Conservation (phyloP, 2,888 invertebrate genomes). For the Crioceris asparagi region DNA sequence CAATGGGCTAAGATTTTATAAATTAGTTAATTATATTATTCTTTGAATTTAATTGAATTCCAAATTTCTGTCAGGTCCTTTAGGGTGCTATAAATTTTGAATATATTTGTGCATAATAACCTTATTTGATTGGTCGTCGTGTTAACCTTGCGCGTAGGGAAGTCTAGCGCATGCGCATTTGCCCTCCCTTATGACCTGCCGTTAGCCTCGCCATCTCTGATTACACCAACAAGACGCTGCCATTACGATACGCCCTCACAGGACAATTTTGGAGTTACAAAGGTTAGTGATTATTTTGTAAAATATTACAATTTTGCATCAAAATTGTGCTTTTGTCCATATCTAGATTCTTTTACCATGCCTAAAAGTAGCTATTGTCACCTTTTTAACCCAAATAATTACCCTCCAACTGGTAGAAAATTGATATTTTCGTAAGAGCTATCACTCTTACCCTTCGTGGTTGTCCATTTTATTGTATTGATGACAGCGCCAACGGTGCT, state of each 20-base stretch:
- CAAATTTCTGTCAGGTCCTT: too few relatives aligned
- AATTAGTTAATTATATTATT: too few relatives aligned
- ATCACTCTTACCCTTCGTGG: conserved; percentile 20
- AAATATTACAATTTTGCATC: conserved; percentile 1
- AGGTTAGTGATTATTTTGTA: conserved; percentile 27
- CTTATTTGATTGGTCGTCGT: too few relatives aligned
- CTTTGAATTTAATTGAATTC: too few relatives aligned
- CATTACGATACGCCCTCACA: conserved; percentile 48
- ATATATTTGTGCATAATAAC: too few relatives aligned
- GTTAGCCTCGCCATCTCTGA: conserved; percentile 43
- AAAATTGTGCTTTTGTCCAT: conserved; percentile 1
- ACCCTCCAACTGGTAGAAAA: background rate
- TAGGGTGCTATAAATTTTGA: too few relatives aligned
- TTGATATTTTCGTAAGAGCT: background rate
- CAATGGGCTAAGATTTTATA: too few relatives aligned
- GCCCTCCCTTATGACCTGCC: too few relatives aligned
- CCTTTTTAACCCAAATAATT: background rate
- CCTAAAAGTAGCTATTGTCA: background rate
- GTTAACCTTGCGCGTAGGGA: too few relatives aligned
- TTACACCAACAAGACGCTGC: conserved; percentile 35
- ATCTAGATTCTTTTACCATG: background rate
- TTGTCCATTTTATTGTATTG: conserved; percentile 46
- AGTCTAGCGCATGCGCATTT: too few relatives aligned
- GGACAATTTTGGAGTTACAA: conserved; percentile 43
- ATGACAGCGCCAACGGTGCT: conserved; percentile 60